Conservation (phyloP, 2,797 vertebrate genomes). For the Gouania willdenowi region DNA sequence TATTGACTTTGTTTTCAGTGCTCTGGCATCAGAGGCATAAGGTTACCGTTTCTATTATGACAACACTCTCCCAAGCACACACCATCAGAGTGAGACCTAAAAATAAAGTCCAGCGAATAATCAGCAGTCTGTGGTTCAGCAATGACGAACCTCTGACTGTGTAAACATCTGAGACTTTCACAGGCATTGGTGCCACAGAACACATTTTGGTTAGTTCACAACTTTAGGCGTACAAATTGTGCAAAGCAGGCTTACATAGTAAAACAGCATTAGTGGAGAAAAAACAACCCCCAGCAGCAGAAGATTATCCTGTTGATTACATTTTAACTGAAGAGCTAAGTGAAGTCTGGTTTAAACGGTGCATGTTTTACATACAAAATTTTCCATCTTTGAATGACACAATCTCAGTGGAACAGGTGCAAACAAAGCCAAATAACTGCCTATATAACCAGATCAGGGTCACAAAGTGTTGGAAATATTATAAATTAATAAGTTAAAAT, state of each 20-base stretch:
- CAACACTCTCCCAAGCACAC: constrained; percentile 51
- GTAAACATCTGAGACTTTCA: constrained; percentile 27
- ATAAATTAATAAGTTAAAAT: too few relatives aligned
- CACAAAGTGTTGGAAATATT: too few relatives aligned
- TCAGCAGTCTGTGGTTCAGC: constrained; percentile 5
- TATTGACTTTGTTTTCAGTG: constrained; percentile 13
- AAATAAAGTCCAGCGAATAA: constrained; percentile 53
- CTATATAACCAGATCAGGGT: too few relatives aligned
- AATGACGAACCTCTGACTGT: constrained; percentile 18
- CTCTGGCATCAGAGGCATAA: constrained; percentile 32
- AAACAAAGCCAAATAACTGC: too few relatives aligned
- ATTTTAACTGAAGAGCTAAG: constrained; percentile 18
- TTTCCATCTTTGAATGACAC: too few relatives aligned
- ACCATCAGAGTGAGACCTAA: constrained; percentile 45
- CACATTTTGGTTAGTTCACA: constrained; percentile 9
- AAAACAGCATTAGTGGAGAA: constrained; percentile 52
- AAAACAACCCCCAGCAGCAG: constrained; percentile 34
- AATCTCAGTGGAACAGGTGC: too few relatives aligned
- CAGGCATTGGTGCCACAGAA: constrained; percentile 7
- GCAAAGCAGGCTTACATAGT: constrained; percentile 26
- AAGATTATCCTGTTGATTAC: constrained; percentile 56
- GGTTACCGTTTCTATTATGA: constrained; percentile 66
- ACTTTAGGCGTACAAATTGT: constrained; percentile 9
- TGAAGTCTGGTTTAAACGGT: constrained; percentile 3
- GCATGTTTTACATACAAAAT: too few relatives aligned